phyloP scores from a whole-genome alignment of 2,797 vertebrate genomes.

The Enteromius anoplus region DNA sequence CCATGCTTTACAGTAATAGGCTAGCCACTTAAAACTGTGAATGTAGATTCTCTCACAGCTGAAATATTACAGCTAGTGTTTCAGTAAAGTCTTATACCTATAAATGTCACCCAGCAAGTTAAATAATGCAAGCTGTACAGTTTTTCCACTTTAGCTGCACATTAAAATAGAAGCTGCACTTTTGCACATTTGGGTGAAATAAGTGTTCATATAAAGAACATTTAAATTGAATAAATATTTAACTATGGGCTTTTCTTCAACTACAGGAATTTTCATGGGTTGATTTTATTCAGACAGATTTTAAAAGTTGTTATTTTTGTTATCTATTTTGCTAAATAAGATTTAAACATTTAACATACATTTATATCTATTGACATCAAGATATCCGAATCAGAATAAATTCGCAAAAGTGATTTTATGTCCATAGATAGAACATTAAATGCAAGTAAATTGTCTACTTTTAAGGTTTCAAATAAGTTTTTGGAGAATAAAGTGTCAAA shows the following conservation, averaged over 20 bases:
- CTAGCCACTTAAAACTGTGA: slow-evolving; percentile 9
- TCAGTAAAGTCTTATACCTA: slow-evolving; percentile 6
- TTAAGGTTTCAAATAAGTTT: too few relatives aligned
- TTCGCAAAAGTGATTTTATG: too few relatives aligned
- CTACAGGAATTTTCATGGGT: background rate
- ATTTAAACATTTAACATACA: background rate
- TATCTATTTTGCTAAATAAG: background rate
- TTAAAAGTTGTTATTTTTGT: background rate
- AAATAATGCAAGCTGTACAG: slow-evolving; percentile 25
- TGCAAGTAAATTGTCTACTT: too few relatives aligned
- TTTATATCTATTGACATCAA: too few relatives aligned
- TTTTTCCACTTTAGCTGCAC: background rate
- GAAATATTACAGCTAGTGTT: slow-evolving; percentile 6
- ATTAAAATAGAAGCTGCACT: background rate
- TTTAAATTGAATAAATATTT: slow-evolving; percentile 10
- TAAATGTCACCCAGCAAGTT: background rate
- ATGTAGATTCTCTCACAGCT: slow-evolving; percentile 18
- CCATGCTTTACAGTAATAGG: slow-evolving; percentile 5
- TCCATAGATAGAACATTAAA: too few relatives aligned
- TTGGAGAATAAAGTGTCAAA: too few relatives aligned
- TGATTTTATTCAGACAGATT: background rate
- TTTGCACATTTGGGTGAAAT: background rate
- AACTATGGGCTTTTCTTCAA: background rate
- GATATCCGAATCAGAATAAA: too few relatives aligned
- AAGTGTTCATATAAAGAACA: background rate